Percentiles rank a stretch among this genome's conserved stretches.
These are phyloP conservation scores for Altica lythri DNA, from an alignment of 2,888 invertebrate genomes.

Conservation along the genomic window DNA sequence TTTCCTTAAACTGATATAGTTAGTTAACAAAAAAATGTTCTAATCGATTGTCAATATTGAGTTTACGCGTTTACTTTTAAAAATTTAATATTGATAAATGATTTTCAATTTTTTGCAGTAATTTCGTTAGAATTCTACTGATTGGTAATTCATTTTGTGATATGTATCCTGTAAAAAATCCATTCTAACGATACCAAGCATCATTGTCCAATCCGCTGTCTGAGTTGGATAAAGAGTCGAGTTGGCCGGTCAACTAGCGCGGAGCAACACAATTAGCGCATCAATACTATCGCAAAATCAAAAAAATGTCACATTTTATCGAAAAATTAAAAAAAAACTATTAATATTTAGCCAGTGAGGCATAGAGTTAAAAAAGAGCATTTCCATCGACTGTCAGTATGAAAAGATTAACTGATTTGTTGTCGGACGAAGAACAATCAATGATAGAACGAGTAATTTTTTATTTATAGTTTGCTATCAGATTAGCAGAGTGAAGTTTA, in stretches of 20 bases:
- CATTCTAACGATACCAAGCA: neutral
- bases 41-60: no score
- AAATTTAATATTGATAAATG: no score
- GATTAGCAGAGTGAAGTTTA: conserved; percentile 36
- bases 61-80: no score
- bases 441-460: conserved; percentile 40
- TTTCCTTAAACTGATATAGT: no score
- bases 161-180: neutral
- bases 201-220: no score
- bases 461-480: conserved; percentile 37
- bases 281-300: neutral
- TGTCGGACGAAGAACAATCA: conserved; percentile 44
- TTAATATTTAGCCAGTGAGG: conserved; percentile 36
- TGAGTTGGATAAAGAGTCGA: conserved; percentile 1
- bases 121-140: no score
- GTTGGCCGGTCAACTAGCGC: conserved; percentile 2
- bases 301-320: conserved; percentile 7
- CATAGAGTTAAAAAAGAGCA: conserved; percentile 32
- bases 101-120: no score
- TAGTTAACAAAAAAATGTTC: no score
- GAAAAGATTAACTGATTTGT: conserved; percentile 45
- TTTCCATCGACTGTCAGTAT: conserved; percentile 35
- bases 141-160: no score
- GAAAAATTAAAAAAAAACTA: conserved; percentile 28
- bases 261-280: neutral